Conservation (phyloP, 1,140 invertebrate genomes). For the Eueides isabella region DNA sequence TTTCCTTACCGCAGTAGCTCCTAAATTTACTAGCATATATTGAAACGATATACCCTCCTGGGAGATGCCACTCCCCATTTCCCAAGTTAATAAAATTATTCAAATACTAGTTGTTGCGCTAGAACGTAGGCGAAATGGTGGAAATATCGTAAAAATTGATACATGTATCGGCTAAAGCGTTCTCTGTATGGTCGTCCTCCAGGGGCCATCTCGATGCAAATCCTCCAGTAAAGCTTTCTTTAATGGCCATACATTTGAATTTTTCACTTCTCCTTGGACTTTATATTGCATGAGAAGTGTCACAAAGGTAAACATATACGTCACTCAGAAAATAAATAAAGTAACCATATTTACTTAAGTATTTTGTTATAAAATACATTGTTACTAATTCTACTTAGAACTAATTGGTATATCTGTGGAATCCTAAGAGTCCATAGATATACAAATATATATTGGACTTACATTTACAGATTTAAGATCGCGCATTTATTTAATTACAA, state of each 20-base stretch:
- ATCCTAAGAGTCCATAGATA: too few species aligned
- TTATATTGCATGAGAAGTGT: not conserved
- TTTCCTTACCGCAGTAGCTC: not conserved
- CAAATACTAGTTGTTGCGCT: conserved; percentile 18
- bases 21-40: not conserved
- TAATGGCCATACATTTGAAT: conserved; percentile 37
- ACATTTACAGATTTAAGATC: too few species aligned
- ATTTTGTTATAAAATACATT: not conserved
- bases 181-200: conserved; percentile 28
- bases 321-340: not conserved
- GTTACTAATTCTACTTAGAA: too few species aligned
- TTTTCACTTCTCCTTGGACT: conserved; percentile 33
- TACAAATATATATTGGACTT: too few species aligned
- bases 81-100: conserved; percentile 27
- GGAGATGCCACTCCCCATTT: conserved; percentile 12
- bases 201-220: conserved; percentile 36
- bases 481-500: too few species aligned
- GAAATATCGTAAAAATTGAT: conserved; percentile 37
- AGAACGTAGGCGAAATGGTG: conserved; percentile 12
- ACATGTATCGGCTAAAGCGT: conserved; percentile 32
- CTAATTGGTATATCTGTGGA: too few species aligned
- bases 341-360: not conserved
- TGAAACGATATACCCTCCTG: not conserved
- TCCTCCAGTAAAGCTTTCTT: conserved; percentile 35
- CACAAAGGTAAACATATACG: not conserved